Conservation (phyloP, 2,797 vertebrate species). For the Pseudopleuronectes americanus region DNA sequence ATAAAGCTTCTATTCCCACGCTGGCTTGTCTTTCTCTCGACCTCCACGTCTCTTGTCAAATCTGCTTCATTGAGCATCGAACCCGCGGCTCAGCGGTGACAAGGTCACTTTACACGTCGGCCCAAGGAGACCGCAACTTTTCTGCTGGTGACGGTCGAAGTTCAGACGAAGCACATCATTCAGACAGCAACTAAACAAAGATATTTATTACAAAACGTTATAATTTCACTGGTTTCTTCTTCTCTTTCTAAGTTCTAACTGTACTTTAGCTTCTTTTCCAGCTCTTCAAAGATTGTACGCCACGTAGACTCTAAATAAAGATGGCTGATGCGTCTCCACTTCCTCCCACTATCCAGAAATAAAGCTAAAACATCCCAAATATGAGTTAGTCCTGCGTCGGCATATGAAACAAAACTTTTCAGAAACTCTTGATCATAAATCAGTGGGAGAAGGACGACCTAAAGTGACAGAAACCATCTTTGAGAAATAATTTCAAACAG, state of each 20-base stretch:
- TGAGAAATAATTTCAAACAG: no score
- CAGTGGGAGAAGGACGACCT: no score
- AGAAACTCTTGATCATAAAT: no score
- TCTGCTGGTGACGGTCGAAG: conserved; percentile 34
- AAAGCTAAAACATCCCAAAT: no score
- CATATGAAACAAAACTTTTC: no score
- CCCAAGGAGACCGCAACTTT: conserved; percentile 60
- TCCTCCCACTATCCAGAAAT: no score
- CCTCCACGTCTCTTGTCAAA: conserved; percentile 64
- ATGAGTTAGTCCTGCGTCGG: no score
- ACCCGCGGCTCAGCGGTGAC: conserved; percentile 32
- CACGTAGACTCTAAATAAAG: no score
- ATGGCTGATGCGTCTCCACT: no score
- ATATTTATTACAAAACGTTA: conserved; percentile 29
- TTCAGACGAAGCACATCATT: conserved; percentile 37
- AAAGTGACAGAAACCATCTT: no score
- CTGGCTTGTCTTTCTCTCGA: conserved; percentile 59
- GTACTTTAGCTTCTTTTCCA: conserved; percentile 8
- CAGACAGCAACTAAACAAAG: not conserved
- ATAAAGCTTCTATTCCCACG: conserved; percentile 52
- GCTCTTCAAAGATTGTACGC: conserved; percentile 39
- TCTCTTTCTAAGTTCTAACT: not conserved
- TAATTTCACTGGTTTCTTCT: conserved; percentile 22
- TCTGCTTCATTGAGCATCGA: conserved; percentile 61
- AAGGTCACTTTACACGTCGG: conserved; percentile 61